Conservation (phyloP, 2,113 vertebrate species). For the Oceanites oceanicus region DNA sequence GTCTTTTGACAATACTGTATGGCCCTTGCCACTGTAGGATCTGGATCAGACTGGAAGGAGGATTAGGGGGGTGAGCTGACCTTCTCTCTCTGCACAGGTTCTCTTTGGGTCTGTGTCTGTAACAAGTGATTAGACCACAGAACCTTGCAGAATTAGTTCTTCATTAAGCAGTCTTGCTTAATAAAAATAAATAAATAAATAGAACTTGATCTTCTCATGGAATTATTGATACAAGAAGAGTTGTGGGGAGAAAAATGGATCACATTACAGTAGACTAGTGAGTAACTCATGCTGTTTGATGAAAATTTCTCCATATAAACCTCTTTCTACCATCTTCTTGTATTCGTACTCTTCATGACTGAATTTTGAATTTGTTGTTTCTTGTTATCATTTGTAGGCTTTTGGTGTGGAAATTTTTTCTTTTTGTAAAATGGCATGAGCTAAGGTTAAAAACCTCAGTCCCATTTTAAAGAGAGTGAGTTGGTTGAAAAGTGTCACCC, state of each 20-base stretch:
- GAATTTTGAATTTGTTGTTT: not conserved
- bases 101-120: not conserved
- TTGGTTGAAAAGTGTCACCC: not conserved
- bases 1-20: not conserved
- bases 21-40: not conserved
- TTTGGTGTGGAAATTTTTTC: not conserved
- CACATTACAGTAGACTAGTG: not conserved
- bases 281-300: too few relatives aligned
- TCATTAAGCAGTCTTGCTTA: not conserved
- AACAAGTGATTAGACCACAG: not conserved
- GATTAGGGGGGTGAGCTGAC: not conserved
- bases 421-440: not conserved
- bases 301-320: not conserved
- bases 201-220: not conserved
- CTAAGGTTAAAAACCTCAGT: not conserved
- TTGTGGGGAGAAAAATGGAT: not conserved
- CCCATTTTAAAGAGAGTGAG: not conserved
- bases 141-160: not conserved
- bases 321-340: not conserved
- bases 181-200: not conserved
- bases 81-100: not conserved
- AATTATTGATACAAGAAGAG: not conserved
- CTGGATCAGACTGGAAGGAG: not conserved
- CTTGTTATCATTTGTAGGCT: not conserved
- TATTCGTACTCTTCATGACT: not conserved